Conservation (phyloP, 2,113 vertebrate species). For the Petaurus breviceps region DNA sequence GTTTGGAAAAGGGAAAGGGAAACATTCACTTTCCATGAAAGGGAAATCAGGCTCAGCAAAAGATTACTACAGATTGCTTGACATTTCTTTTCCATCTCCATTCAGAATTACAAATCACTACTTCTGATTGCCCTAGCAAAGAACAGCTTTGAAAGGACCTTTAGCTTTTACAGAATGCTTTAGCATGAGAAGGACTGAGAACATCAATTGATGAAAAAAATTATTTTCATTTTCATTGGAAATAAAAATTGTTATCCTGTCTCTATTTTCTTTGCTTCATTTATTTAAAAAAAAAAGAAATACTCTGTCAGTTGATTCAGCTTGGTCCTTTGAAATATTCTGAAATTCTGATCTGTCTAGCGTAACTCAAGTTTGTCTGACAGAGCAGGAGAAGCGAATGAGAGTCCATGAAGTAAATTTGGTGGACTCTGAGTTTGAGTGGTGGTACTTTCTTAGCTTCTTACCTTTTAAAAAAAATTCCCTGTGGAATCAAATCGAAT, state of each 20-base stretch:
- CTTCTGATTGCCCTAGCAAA: neutral
- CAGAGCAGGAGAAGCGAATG: neutral
- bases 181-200: neutral
- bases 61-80: too few species aligned
- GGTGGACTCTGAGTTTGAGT: neutral
- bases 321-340: too few species aligned
- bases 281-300: too few species aligned
- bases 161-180: neutral
- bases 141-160: neutral
- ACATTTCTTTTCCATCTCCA: neutral
- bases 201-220: too few species aligned
- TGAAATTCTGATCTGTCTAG: too few species aligned
- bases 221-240: too few species aligned
- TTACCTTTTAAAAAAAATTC: neutral
- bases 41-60: neutral
- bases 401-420: neutral
- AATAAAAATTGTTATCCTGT: too few species aligned
- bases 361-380: neutral
- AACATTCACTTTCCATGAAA: too few species aligned
- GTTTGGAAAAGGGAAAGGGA: too few species aligned
- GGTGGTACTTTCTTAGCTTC: neutral
- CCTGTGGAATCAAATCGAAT: neutral
- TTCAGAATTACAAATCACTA: neutral
- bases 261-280: too few species aligned
- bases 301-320: too few species aligned